Evolutionary conservation across 2,113 vertebrate species (phyloP).

Genomic region (Herpetotheres cachinnans): DNA sequence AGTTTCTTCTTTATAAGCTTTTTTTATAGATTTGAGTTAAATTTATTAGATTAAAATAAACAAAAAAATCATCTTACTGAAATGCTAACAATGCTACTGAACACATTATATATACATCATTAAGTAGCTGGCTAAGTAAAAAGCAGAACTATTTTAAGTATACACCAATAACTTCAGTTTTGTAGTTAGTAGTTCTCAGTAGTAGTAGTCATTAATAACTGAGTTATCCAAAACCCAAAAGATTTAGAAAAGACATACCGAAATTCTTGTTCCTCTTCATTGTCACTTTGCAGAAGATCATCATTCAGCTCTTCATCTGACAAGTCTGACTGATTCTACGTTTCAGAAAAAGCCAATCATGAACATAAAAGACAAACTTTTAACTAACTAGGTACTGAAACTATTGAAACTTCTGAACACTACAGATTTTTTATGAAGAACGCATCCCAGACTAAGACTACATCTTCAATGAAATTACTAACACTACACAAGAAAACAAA

Average conservation of each 20-base stretch:
- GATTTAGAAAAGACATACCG: slow-evolving; percentile 59
- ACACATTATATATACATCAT: neutral
- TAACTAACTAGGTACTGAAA: neutral
- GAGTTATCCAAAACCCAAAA: neutral
- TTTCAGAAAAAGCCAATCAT: slow-evolving; percentile 42
- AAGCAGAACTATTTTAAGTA: neutral
- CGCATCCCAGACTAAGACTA: neutral
- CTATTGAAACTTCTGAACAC: neutral
- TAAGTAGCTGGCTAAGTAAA: neutral
- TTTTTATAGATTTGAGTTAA: neutral
- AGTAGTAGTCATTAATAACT: neutral
- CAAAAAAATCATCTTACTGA: neutral
- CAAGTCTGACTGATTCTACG: slow-evolving; percentile 90
- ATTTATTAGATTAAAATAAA: neutral
- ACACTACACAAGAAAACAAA: neutral
- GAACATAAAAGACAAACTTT: neutral
- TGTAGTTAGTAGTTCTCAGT: neutral
- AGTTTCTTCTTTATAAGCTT: neutral
- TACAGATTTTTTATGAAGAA: neutral
- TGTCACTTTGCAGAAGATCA: slow-evolving; percentile 95
- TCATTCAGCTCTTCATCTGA: slow-evolving; percentile 97
- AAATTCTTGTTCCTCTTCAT: slow-evolving; percentile 85
- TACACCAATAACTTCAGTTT: neutral
- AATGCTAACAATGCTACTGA: neutral
- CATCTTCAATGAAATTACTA: neutral